Evolutionary conservation across 2,888 invertebrate genomes (phyloP).

Genomic region (Rotaria sp.): DNA sequence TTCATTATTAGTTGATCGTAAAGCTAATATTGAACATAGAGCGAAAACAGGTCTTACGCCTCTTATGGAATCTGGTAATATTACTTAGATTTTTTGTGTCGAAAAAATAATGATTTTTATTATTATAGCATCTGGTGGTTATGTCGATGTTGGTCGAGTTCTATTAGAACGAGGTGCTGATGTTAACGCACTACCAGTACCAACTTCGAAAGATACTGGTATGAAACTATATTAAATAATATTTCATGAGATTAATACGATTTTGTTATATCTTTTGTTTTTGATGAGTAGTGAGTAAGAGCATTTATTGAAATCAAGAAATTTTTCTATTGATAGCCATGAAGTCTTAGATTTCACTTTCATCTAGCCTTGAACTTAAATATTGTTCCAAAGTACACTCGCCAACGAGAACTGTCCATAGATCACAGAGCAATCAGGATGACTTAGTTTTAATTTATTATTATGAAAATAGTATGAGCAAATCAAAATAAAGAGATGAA

Average conservation of each 20-base stretch:
- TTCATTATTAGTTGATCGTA: slow-evolving; percentile 82
- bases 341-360: background rate
- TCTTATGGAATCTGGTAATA: slow-evolving; percentile 81
- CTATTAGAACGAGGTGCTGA: slow-evolving; percentile 91
- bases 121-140: slow-evolving; percentile 76
- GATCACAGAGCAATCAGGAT: no score
- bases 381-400: no score
- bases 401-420: no score
- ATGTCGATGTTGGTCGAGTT: slow-evolving; percentile 92
- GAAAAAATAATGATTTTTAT: background rate
- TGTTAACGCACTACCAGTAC: slow-evolving; percentile 95
- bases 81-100: background rate
- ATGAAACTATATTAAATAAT: background rate
- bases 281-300: no score
- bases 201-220: slow-evolving; percentile 83
- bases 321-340: no score
- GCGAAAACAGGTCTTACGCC: slow-evolving; percentile 98
- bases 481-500: no score
- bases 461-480: no score
- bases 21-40: slow-evolving; percentile 96
- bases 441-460: no score
- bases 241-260: no score
- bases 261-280: no score
- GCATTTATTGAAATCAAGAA: no score
- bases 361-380: no score